Conservation (phyloP, 1,140 invertebrate genomes). For the Euwallacea similis region DNA sequence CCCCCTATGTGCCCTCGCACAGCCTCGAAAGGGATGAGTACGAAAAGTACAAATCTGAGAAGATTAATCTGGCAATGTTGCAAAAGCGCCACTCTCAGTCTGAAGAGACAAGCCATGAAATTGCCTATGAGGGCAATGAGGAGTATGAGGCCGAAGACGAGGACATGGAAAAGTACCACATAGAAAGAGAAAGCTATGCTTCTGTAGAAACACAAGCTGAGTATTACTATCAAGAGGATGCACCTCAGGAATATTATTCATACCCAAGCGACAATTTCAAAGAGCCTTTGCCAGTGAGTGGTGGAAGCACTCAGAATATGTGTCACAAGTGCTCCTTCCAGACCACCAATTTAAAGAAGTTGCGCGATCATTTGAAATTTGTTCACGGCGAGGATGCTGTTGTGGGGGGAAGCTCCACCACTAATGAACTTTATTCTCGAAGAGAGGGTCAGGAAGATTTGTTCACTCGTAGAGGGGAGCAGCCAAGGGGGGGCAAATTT, state of each 20-base stretch:
- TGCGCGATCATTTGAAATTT: slow-evolving; percentile 36
- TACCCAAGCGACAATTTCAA: slow-evolving; percentile 15
- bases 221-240: background rate
- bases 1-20: slow-evolving; percentile 26
- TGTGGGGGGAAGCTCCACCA: background rate
- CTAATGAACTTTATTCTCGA: slow-evolving; percentile 26
- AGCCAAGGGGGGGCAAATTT: slow-evolving; percentile 1
- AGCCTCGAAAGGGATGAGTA: slow-evolving; percentile 30
- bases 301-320: slow-evolving; percentile 9
- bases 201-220: background rate
- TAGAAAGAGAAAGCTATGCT: slow-evolving; percentile 7
- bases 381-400: slow-evolving; percentile 30
- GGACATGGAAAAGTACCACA: slow-evolving; percentile 19
- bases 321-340: slow-evolving; percentile 35
- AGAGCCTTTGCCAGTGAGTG: background rate
- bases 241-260: background rate
- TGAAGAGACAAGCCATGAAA: background rate
- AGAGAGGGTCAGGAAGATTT: slow-evolving; percentile 24
- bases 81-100: slow-evolving; percentile 6
- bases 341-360: slow-evolving; percentile 35
- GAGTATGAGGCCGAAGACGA: slow-evolving; percentile 1
- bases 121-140: background rate
- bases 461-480: slow-evolving; percentile 25
- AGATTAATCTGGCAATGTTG: slow-evolving; percentile 8
- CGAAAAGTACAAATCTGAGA: slow-evolving; percentile 29